Base-by-base conservation (phyloP, 1,140 invertebrate species). In the Hylyphantes graminicola region DNA sequence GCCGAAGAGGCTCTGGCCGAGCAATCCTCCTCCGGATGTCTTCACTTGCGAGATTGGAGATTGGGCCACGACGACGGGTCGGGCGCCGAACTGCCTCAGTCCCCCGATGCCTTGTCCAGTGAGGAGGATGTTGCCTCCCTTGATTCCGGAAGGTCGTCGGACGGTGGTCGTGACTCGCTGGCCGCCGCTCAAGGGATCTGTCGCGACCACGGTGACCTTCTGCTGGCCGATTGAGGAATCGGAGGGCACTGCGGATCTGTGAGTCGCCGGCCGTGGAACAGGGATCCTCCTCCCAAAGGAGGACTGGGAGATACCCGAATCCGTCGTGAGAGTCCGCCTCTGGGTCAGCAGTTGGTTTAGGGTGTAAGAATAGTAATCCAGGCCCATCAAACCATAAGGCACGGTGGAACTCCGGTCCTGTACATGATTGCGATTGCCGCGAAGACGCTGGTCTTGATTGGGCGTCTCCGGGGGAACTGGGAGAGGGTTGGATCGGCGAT, bases 351-450 rank as follows among this genome's bases (percentile, higher is more conserved):
- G 55, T 12, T 67, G 35, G 5, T 51, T 70, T 13, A 73, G 82
- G n/a, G n/a, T n/a, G 21, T 85, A 85, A 15, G 82, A 85, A 19
- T 77, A 68, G 21, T 76, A 85, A 70, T 85, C 82, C 35, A 77
- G 54, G 50, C 82, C 82, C 54, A 61, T 68, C n/a, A 85, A 17
- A 6, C 82, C 82, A 61, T 21, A 85, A 13, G 82, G 82, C 48
- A 85, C 74, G 4, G 63, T 7, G 53, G 82, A 85, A 70, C 7
- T 77, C 82, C 82, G 10, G 82, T 51, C 9, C 82, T 53, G 65
- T 85, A 85, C 0, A 85, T n/a, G 7, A 35, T 35, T 35, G 48
- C 81, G 54, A 15, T 72, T 83, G 51, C 3, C 19, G 3, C 82
- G 35, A 68, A 76, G 17, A 65, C 72, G 6, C 12, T 50, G 0